Conservation (phyloP, 2,797 vertebrate genomes). For the Glyptemys insculpta region DNA sequence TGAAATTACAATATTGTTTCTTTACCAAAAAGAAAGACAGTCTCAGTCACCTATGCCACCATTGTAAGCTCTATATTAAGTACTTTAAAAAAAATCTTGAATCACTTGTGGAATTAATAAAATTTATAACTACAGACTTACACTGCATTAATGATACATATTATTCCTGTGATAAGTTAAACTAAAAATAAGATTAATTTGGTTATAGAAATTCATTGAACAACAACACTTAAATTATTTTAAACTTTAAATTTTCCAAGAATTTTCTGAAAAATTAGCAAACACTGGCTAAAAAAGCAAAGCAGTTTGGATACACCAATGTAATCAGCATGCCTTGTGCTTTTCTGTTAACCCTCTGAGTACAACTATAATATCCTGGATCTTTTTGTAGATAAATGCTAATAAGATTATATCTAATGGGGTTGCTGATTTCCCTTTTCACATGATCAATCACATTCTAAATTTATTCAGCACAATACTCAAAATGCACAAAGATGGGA, state of each 20-base stretch:
- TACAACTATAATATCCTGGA: constrained; percentile 68
- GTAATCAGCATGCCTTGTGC: constrained; percentile 85
- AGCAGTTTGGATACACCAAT: constrained; percentile 79
- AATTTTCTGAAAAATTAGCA: constrained; percentile 77
- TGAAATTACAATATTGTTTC: constrained; percentile 74
- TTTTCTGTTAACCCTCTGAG: constrained; percentile 85
- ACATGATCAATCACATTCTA: constrained; percentile 59
- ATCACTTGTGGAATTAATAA: constrained; percentile 75
- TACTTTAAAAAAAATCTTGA: constrained; percentile 72
- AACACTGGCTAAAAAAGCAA: constrained; percentile 81
- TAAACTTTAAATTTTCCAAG: constrained; percentile 78
- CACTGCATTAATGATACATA: constrained; percentile 77
- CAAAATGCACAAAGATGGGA: background rate
- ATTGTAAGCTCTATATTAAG: constrained; percentile 74
- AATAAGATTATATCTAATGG: constrained; percentile 55
- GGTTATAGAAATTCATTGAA: constrained; percentile 81
- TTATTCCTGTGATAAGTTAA: constrained; percentile 78
- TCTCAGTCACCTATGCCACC: constrained; percentile 78
- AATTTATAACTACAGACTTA: constrained; percentile 78
- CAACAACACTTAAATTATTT: constrained; percentile 81
- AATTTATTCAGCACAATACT: constrained; percentile 39
- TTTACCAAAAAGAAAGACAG: constrained; percentile 77
- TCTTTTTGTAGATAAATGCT: constrained; percentile 56
- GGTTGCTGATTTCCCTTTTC: constrained; percentile 50
- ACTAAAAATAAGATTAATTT: constrained; percentile 81